Evolutionary conservation across 2,888 invertebrate species (phyloP), one percentile per base, ranked within the genome.

Genomic region (Leptarthrus brevirostris): DNA sequence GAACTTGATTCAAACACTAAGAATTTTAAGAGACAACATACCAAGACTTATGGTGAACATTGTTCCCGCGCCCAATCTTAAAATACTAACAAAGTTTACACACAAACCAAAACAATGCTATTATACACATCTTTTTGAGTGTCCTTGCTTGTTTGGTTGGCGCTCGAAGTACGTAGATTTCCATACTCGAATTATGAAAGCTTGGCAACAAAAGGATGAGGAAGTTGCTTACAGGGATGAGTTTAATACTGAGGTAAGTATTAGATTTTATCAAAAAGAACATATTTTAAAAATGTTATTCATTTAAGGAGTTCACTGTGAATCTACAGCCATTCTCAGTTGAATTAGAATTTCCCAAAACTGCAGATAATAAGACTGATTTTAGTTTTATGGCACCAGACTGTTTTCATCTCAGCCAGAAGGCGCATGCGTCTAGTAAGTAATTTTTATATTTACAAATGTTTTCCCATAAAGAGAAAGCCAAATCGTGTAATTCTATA

Each of bases 351-450:
- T 81, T 88, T 61, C 89, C 89, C 0, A 79, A 74, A 16, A 80
- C 74, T 0, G 76, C 80, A 1, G 80, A 86, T 53, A 87, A 87
- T 0, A 77, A 76, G 0, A 81, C 85, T 0, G 89, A 90, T 81
- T 83, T 84, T 44, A 82, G 86, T 0, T 89, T 86, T 80, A 81
- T 89, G 58, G 87, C 90, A 0, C 81, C 82, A 40, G 91, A 91
- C 80, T 90, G 90, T 80, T 90, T 90, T 78, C 90, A 91, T 80
- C 82, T 89, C 4, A 89, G 88, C 77, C 90, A 90, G 79, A 88
- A 87, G 78, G 85, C 86, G 14, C 87, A 89, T 76, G 88, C 89
- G 1, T 80, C 82, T 82, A 84, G 89, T 89, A 82, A 71, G 52
- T 30, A 47, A 5, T 22, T 14, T 16, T 10, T 1, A 24, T 22